Percentiles rank a stretch among this genome's conserved stretches.
Conservation (phyloP, 2,113 vertebrate genomes). For the Oryzias celebensis region DNA sequence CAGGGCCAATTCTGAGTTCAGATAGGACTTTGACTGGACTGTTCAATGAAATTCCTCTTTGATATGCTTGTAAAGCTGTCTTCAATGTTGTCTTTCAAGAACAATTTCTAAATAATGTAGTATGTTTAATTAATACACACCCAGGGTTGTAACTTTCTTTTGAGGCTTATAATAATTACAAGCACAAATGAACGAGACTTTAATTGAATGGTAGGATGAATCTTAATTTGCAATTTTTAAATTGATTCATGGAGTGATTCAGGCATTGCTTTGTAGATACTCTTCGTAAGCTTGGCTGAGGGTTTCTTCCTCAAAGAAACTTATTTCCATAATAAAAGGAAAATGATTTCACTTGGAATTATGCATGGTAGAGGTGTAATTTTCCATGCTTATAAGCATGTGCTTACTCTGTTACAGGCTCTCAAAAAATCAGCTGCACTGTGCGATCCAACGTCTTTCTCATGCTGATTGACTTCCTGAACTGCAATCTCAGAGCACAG, state of each 20-base stretch:
- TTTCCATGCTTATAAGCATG: constrained; percentile 22
- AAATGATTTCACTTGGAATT: constrained; percentile 56
- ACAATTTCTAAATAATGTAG: constrained; percentile 18
- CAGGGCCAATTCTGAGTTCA: neutral
- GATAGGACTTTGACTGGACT: neutral
- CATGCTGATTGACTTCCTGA: neutral
- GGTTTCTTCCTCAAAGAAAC: constrained; percentile 51
- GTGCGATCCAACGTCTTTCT: neutral
- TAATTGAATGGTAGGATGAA: constrained; percentile 52
- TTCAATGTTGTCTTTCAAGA: constrained; percentile 19
- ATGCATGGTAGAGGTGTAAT: constrained; percentile 48
- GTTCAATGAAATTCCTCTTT: neutral
- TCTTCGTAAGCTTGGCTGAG: constrained; percentile 66
- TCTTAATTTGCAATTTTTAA: constrained; percentile 58
- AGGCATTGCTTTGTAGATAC: constrained; percentile 49
- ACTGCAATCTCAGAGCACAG: neutral
- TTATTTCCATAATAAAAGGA: constrained; percentile 73
- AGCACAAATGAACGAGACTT: constrained; percentile 29
- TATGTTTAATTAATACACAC: constrained; percentile 15
- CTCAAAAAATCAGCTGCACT: constrained; percentile 8
- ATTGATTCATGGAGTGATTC: constrained; percentile 53
- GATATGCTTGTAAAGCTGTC: constrained; percentile 16
- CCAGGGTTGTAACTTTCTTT: constrained; percentile 28
- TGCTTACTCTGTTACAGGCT: neutral
- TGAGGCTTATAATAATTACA: constrained; percentile 23